A percentile compares a stretch with the other conserved stretches of the same genome.
Evolutionary conservation across 37 sponge, comb jelly and placozoan species (phyloP).

Genomic region (Mnemiopsis leidyi): DNA sequence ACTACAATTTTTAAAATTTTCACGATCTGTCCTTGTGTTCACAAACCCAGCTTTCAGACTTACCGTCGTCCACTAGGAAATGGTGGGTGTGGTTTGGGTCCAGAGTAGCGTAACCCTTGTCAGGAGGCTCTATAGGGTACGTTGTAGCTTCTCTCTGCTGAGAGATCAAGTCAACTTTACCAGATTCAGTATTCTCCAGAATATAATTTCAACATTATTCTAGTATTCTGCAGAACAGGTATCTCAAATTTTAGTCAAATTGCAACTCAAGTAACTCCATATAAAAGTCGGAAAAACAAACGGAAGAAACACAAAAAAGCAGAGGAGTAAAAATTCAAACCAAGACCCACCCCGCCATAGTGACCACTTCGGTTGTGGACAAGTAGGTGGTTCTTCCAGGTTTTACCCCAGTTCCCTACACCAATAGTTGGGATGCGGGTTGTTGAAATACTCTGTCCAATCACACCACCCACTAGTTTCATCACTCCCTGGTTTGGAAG

Average conservation of each 20-base stretch:
- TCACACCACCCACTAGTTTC: slow-evolving; percentile 62
- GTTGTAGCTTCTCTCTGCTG: slow-evolving; percentile 15
- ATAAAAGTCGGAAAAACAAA: too few relatives aligned
- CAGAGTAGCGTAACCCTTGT: slow-evolving; percentile 55
- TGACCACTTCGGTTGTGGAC: slow-evolving; percentile 11
- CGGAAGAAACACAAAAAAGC: too few relatives aligned
- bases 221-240: too few relatives aligned
- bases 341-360: slow-evolving; percentile 48
- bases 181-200: too few relatives aligned
- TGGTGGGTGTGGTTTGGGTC: slow-evolving; percentile 66
- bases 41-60: too few relatives aligned
- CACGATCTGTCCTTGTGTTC: too few relatives aligned
- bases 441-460: slow-evolving; percentile 57
- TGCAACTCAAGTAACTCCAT: too few relatives aligned
- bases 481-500: slow-evolving; percentile 25
- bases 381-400: slow-evolving; percentile 51
- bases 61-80: slow-evolving; percentile 60
- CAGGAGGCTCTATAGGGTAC: slow-evolving; percentile 60
- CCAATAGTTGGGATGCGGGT: slow-evolving; percentile 61
- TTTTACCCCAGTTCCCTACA: slow-evolving; percentile 60
- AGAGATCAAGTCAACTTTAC: not conserved
- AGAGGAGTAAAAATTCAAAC: too few relatives aligned
- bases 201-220: too few relatives aligned
- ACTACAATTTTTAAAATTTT: too few relatives aligned
- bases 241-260: too few relatives aligned